A percentile compares a stretch with the other conserved stretches of the same genome.
phyloP scores from a whole-genome alignment of 2,888 invertebrate species.

The Serrognathus titanus region DNA sequence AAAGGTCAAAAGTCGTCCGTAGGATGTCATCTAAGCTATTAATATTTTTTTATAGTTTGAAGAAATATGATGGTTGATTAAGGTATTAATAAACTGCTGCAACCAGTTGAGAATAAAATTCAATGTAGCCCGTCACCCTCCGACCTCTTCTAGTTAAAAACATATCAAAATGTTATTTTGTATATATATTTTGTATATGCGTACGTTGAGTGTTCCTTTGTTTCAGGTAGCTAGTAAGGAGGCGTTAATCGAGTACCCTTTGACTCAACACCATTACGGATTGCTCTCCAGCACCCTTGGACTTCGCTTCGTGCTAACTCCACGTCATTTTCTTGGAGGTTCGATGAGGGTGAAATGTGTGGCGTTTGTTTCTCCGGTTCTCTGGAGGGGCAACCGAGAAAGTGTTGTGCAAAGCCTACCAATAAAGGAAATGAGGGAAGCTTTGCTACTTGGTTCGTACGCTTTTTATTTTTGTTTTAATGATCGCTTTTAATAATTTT shows the following conservation, averaged over 20 bases:
- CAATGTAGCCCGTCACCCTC: no score
- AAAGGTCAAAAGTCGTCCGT: no score
- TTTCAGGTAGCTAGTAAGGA: constrained; percentile 52
- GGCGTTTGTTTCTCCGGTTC: constrained; percentile 58
- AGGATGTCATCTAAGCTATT: no score
- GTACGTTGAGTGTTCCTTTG: neutral
- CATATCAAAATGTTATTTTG: no score
- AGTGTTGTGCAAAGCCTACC: constrained; percentile 56
- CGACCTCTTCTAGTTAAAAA: no score
- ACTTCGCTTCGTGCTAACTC: constrained; percentile 54
- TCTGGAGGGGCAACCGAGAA: constrained; percentile 60
- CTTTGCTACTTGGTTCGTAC: constrained; percentile 58
- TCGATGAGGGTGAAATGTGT: constrained; percentile 61
- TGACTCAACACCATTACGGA: constrained; percentile 55
- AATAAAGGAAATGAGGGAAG: constrained; percentile 59
- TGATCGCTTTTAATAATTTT: neutral
- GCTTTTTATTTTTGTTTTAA: neutral
- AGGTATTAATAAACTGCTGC: no score
- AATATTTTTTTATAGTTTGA: no score
- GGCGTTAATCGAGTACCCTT: constrained; percentile 54
- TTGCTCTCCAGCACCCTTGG: constrained; percentile 58
- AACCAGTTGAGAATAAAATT: no score
- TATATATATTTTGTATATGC: no score
- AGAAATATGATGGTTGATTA: no score
- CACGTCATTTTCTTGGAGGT: constrained; percentile 57